Percentiles rank a stretch among this genome's conserved stretches.
Conservation (phyloP, 1,140 invertebrate species). For the Paralvinella palmiformis region DNA sequence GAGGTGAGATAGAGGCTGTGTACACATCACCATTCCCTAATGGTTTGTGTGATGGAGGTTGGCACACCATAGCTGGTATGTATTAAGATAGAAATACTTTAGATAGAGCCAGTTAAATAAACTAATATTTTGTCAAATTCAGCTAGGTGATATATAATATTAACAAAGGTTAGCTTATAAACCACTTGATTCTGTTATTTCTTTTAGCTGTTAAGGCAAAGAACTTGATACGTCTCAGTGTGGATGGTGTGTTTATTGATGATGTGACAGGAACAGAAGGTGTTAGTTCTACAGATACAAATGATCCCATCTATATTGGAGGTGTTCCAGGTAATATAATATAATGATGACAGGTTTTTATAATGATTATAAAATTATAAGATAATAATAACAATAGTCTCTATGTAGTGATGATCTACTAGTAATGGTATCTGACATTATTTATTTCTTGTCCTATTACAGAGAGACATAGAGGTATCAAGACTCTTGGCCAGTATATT, state of each 20-base stretch:
- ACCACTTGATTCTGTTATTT: background rate
- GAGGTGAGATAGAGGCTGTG: conserved; percentile 67
- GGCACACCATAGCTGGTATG: conserved; percentile 82
- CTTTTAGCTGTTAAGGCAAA: conserved; percentile 73
- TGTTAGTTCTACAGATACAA: conserved; percentile 67
- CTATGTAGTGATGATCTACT: background rate
- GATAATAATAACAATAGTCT: background rate
- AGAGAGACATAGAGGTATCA: conserved; percentile 52
- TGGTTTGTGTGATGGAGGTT: conserved; percentile 84
- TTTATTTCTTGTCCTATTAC: conserved; percentile 15
- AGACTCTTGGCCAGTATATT: conserved; percentile 63
- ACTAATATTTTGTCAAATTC: background rate
- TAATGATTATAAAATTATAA: background rate
- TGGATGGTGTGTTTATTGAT: conserved; percentile 64
- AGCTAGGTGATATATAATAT: background rate
- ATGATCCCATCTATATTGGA: conserved; percentile 80
- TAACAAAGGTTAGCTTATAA: background rate
- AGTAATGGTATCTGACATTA: background rate
- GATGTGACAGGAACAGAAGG: conserved; percentile 62
- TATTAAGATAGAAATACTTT: background rate
- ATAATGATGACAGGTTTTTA: background rate
- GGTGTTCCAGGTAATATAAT: conserved; percentile 62
- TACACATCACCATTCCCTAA: conserved; percentile 66
- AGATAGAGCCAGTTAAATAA: background rate
- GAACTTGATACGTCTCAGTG: conserved; percentile 72